phyloP scores from a whole-genome alignment of 2,113 vertebrate species.

The Osmerus mordax region DNA sequence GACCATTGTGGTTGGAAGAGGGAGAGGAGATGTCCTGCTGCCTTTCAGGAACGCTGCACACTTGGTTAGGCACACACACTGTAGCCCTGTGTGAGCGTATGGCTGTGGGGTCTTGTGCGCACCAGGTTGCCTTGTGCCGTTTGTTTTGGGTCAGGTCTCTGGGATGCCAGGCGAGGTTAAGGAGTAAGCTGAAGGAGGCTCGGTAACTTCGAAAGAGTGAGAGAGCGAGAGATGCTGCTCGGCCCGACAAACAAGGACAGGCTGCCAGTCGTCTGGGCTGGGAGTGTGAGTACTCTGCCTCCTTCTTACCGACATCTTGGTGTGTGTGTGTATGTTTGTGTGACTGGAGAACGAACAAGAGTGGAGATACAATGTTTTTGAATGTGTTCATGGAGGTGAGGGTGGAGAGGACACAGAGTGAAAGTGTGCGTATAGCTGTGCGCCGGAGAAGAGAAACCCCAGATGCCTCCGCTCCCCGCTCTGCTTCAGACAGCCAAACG shows the following conservation, averaged over 20 bases:
- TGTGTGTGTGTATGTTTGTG: slow-evolving; percentile 1
- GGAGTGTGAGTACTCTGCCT: slow-evolving; percentile 57
- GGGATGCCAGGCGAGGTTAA: slow-evolving; percentile 45
- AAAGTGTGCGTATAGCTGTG: neutral
- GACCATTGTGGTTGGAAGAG: slow-evolving; percentile 60
- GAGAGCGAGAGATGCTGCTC: slow-evolving; percentile 11
- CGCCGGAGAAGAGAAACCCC: slow-evolving; percentile 20
- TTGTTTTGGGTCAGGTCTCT: slow-evolving; percentile 42
- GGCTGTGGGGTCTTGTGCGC: slow-evolving; percentile 17
- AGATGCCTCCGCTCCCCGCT: slow-evolving; percentile 25
- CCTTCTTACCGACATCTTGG: slow-evolving; percentile 1
- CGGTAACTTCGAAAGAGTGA: slow-evolving; percentile 21
- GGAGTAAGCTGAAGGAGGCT: slow-evolving; percentile 34
- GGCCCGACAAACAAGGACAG: slow-evolving; percentile 44
- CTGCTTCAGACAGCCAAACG: slow-evolving; percentile 9
- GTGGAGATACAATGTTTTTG: neutral
- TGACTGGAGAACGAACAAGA: neutral
- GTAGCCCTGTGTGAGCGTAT: slow-evolving; percentile 36
- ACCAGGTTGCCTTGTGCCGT: slow-evolving; percentile 38
- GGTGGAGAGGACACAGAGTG: neutral
- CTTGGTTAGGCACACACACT: slow-evolving; percentile 57
- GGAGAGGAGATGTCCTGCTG: slow-evolving; percentile 59
- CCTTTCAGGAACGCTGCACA: slow-evolving; percentile 54
- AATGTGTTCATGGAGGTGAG: too few species aligned
- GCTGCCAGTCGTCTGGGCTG: slow-evolving; percentile 31